phyloP scores from a whole-genome alignment of 2,113 vertebrate species.

The Hemibagrus wyckioides region DNA sequence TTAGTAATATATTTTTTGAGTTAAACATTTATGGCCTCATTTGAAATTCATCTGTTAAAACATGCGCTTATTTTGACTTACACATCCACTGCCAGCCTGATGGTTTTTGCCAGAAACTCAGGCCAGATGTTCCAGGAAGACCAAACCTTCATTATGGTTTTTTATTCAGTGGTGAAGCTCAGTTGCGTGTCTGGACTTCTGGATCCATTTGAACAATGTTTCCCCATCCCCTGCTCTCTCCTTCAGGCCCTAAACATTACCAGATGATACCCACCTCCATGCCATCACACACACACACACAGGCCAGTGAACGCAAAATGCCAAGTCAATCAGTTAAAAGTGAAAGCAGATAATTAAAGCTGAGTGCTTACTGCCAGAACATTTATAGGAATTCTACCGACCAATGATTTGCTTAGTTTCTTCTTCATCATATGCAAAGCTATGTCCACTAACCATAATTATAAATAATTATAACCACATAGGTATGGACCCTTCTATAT shows the following conservation, averaged over 20 bases:
- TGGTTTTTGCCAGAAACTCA: constrained; percentile 34
- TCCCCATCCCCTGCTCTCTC: constrained; percentile 40
- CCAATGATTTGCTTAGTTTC: neutral
- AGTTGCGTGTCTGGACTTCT: constrained; percentile 46
- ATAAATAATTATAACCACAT: neutral
- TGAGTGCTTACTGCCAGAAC: constrained; percentile 24
- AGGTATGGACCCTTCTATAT: neutral
- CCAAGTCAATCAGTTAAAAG: constrained; percentile 67
- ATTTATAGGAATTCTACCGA: neutral
- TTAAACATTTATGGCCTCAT: neutral
- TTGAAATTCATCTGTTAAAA: constrained; percentile 21
- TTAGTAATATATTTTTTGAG: constrained; percentile 7
- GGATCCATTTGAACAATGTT: constrained; percentile 51
- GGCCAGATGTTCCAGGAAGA: constrained; percentile 49
- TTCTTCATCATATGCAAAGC: neutral
- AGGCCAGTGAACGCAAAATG: constrained; percentile 50
- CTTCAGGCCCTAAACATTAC: constrained; percentile 63
- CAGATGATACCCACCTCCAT: constrained; percentile 69
- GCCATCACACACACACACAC: constrained; percentile 44
- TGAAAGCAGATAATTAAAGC: constrained; percentile 64
- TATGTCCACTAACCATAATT: neutral
- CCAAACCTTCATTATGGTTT: constrained; percentile 61
- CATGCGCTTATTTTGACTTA: constrained; percentile 2
- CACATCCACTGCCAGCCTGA: constrained; percentile 27
- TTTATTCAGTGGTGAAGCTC: constrained; percentile 65